These are phyloP conservation scores for Drosophila fuyamai DNA, from an alignment of 1,140 invertebrate genomes.

Conservation along the genomic window DNA sequence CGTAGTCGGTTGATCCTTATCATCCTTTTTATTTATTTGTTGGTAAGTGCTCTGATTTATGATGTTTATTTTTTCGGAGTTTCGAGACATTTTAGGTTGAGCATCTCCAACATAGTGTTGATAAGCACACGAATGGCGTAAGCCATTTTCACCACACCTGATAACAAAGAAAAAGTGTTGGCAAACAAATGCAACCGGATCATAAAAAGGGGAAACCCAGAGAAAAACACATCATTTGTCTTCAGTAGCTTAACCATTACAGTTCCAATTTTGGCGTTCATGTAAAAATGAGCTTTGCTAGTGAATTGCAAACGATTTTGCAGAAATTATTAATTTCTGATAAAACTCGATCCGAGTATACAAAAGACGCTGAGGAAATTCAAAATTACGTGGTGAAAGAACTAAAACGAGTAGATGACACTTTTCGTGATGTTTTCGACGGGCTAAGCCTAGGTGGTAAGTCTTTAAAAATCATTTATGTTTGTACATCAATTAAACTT, in stretches of 20 bases:
- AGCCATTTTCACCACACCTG: background rate
- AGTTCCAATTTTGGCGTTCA: too few relatives aligned
- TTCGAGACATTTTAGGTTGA: constrained; percentile 30
- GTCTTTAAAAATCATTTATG: background rate
- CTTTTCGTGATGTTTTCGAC: constrained; percentile 21
- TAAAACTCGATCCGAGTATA: constrained; percentile 3
- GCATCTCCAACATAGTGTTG: constrained; percentile 16
- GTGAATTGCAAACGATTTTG: constrained; percentile 13
- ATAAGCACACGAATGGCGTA: background rate
- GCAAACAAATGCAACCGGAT: too few relatives aligned
- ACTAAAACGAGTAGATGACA: constrained; percentile 14
- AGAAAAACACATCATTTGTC: background rate
- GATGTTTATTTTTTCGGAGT: constrained; percentile 54
- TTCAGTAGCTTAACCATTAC: background rate
- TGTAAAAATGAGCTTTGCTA: constrained; percentile 7
- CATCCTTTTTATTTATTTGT: constrained; percentile 16
- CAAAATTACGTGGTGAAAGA: constrained; percentile 34
- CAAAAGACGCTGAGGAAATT: constrained; percentile 12
- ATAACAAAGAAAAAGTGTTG: background rate
- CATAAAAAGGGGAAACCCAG: background rate
- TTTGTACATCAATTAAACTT: background rate
- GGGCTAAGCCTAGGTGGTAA: constrained; percentile 39
- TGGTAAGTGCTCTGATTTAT: constrained; percentile 47
- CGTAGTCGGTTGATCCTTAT: background rate
- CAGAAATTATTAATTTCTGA: constrained; percentile 19